Conservation (phyloP, 2,888 invertebrate genomes). For the Uloborus plumipes region DNA sequence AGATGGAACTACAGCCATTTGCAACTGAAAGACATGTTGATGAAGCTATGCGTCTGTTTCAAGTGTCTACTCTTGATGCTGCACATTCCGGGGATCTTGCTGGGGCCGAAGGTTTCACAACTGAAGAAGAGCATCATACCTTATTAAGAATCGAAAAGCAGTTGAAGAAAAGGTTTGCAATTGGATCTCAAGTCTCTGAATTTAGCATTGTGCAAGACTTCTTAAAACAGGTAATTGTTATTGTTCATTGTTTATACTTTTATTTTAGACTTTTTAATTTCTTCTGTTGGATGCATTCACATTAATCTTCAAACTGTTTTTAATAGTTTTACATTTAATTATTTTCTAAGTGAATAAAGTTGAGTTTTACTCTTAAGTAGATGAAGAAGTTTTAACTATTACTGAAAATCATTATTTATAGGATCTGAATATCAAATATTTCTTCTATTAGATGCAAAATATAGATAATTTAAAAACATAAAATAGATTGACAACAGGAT, state of each 20-base stretch:
- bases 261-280: background rate
- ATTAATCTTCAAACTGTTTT: too few relatives aligned
- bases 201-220: slow-evolving; percentile 92
- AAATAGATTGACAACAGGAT: too few relatives aligned
- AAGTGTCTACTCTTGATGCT: slow-evolving; percentile 96
- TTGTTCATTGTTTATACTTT: background rate
- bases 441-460: too few relatives aligned
- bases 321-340: too few relatives aligned
- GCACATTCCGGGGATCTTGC: slow-evolving; percentile 92
- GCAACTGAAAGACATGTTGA: slow-evolving; percentile 92
- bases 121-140: slow-evolving; percentile 93
- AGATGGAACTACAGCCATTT: slow-evolving; percentile 95
- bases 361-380: too few relatives aligned
- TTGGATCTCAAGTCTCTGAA: slow-evolving; percentile 97
- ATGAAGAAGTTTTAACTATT: too few relatives aligned
- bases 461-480: too few relatives aligned
- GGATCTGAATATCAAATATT: too few relatives aligned
- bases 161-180: slow-evolving; percentile 90
- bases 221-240: slow-evolving; percentile 72
- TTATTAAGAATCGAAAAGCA: slow-evolving; percentile 92
- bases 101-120: slow-evolving; percentile 97
- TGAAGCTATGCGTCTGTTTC: slow-evolving; percentile 94
- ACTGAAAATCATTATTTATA: too few relatives aligned
- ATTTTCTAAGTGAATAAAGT: too few relatives aligned
- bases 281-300: too few relatives aligned